Evolutionary conservation across 2,888 invertebrate species (phyloP).

Genomic region (Pollenia angustigena): DNA sequence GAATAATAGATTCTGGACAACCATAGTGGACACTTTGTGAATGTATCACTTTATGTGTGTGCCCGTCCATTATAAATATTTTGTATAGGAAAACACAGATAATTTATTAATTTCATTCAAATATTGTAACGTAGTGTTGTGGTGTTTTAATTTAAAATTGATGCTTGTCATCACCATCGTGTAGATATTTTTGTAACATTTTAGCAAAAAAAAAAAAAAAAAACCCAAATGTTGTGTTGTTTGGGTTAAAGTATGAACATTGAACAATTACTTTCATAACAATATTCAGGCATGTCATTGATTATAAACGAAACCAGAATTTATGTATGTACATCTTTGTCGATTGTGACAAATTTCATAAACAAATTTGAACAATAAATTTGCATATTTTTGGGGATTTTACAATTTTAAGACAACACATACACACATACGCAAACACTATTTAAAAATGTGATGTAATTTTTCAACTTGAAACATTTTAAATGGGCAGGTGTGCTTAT

Average conservation of each 20-base stretch:
- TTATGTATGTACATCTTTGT: background rate
- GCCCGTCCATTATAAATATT: slow-evolving; percentile 35
- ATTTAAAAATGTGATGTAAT: background rate
- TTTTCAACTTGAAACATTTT: background rate
- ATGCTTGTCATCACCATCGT: slow-evolving; percentile 1
- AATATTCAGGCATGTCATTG: slow-evolving; percentile 8
- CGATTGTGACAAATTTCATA: slow-evolving; percentile 29
- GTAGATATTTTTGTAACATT: background rate
- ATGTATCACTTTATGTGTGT: slow-evolving; percentile 1
- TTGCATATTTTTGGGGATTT: background rate
- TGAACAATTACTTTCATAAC: background rate
- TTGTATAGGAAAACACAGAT: slow-evolving; percentile 6
- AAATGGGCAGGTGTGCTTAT: slow-evolving; percentile 5
- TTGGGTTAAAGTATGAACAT: background rate
- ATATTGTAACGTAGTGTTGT: slow-evolving; percentile 8
- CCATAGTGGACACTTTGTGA: background rate
- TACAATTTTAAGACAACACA: background rate
- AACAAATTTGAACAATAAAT: background rate
- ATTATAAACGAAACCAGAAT: background rate
- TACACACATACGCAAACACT: background rate
- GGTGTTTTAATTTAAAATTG: slow-evolving; percentile 1
- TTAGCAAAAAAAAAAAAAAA: background rate
- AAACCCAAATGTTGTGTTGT: too few species aligned
- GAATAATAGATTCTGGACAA: too few species aligned
- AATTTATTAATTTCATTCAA: slow-evolving; percentile 25